These are phyloP conservation scores for Etheostoma cragini DNA, from an alignment of 2,113 vertebrate species.

Conservation along the genomic window DNA sequence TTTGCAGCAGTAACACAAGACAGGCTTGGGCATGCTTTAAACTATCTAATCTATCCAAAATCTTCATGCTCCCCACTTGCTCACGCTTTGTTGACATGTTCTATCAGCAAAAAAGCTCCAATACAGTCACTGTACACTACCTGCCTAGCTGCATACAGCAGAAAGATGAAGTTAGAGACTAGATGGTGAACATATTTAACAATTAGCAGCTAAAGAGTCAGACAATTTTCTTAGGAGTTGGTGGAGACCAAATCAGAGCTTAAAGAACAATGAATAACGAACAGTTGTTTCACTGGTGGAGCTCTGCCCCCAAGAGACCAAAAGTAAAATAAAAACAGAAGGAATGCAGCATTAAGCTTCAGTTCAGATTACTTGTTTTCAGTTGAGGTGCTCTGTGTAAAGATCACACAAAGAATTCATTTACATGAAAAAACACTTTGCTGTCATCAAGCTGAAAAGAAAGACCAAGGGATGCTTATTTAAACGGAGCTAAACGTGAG, in stretches of 20 bases:
- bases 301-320: background rate
- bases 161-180: background rate
- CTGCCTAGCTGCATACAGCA: background rate
- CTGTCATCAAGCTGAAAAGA: conserved; percentile 14
- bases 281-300: background rate
- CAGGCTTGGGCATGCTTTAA: too few species aligned
- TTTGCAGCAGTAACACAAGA: too few species aligned
- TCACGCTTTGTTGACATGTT: too few species aligned
- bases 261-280: background rate
- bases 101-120: background rate
- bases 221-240: background rate
- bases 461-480: conserved; percentile 19
- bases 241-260: background rate
- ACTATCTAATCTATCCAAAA: too few species aligned
- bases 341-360: background rate
- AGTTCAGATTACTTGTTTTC: conserved; percentile 15
- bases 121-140: background rate
- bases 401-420: conserved; percentile 16
- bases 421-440: conserved; percentile 26
- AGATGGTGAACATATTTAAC: background rate
- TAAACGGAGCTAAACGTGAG: conserved; percentile 31
- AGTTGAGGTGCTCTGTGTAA: conserved; percentile 7
- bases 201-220: background rate
- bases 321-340: background rate
- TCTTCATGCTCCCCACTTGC: too few species aligned